Percentiles rank a stretch among this genome's conserved stretches.
These are phyloP conservation scores for Percopsis transmontana DNA, from an alignment of 2,113 vertebrate species.

Conservation along the genomic window DNA sequence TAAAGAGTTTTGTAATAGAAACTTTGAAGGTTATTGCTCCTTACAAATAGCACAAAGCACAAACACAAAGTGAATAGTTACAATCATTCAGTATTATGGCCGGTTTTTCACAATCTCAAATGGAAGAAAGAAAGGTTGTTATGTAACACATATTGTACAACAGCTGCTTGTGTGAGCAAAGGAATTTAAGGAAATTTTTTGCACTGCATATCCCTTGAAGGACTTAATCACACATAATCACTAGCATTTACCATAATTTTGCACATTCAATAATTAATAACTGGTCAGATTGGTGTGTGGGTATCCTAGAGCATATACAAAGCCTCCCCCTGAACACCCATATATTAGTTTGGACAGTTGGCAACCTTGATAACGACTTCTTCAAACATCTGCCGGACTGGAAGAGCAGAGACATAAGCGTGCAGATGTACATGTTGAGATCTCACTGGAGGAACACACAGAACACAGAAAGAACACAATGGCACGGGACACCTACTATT, in stretches of 20 bases:
- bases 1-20: not conserved
- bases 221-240: no score
- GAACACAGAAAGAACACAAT: slow-evolving; percentile 17
- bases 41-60: not conserved
- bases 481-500: slow-evolving; percentile 31
- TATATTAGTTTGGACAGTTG: slow-evolving; percentile 22
- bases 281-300: no score
- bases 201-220: no score
- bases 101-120: not conserved
- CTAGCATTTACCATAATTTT: no score
- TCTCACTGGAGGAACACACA: not conserved
- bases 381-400: not conserved
- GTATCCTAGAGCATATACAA: not conserved
- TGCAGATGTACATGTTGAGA: not conserved
- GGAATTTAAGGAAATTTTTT: not conserved
- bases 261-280: no score
- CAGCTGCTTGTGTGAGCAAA: not conserved
- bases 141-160: not conserved
- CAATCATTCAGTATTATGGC: not conserved
- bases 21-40: not conserved
- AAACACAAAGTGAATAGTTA: not conserved
- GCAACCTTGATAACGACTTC: slow-evolving; percentile 18
- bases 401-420: not conserved
- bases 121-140: not conserved
- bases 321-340: not conserved